Evolutionary conservation across 2,888 invertebrate species (phyloP).

Genomic region (Ethmia dodecea): DNA sequence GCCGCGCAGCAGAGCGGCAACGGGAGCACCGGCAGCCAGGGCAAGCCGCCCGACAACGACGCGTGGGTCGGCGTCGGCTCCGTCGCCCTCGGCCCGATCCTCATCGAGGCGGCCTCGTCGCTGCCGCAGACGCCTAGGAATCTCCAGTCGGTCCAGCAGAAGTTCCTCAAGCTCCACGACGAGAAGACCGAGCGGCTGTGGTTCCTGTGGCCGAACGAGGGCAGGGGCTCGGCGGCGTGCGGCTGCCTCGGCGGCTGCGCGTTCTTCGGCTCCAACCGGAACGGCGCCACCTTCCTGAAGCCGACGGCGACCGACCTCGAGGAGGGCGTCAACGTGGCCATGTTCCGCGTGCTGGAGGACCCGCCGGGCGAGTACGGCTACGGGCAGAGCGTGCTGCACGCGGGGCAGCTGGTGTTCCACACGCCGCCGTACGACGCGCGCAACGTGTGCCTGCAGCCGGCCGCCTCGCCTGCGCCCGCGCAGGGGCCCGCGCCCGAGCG

Average conservation of each 20-base stretch:
- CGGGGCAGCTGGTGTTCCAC: slow-evolving; percentile 91
- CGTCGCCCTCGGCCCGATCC: slow-evolving; percentile 91
- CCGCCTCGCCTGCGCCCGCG: slow-evolving; percentile 66
- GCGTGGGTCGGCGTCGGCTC: slow-evolving; percentile 96
- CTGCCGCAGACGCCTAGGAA: slow-evolving; percentile 87
- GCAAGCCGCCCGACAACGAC: slow-evolving; percentile 70
- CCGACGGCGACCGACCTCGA: slow-evolving; percentile 88
- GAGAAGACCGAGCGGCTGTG: slow-evolving; percentile 90
- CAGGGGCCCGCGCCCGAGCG: slow-evolving; percentile 34
- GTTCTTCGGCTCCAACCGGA: slow-evolving; percentile 95
- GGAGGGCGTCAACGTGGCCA: slow-evolving; percentile 90
- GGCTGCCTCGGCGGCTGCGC: slow-evolving; percentile 97
- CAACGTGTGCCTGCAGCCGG: slow-evolving; percentile 86
- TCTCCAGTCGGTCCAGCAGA: slow-evolving; percentile 87
- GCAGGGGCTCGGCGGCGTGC: slow-evolving; percentile 83
- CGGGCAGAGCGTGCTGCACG: slow-evolving; percentile 94
- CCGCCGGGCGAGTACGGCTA: slow-evolving; percentile 91
- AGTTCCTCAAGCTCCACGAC: slow-evolving; percentile 90
- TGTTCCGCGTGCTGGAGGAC: slow-evolving; percentile 83
- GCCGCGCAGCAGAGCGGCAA: slow-evolving; percentile 73
- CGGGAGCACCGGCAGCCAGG: slow-evolving; percentile 62
- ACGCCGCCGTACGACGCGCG: slow-evolving; percentile 91
- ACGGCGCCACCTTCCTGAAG: slow-evolving; percentile 92
- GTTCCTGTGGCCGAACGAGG: slow-evolving; percentile 94
- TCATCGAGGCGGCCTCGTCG: slow-evolving; percentile 93